phyloP scores from a whole-genome alignment of 2,113 vertebrate species.

The Arenaria interpres region DNA sequence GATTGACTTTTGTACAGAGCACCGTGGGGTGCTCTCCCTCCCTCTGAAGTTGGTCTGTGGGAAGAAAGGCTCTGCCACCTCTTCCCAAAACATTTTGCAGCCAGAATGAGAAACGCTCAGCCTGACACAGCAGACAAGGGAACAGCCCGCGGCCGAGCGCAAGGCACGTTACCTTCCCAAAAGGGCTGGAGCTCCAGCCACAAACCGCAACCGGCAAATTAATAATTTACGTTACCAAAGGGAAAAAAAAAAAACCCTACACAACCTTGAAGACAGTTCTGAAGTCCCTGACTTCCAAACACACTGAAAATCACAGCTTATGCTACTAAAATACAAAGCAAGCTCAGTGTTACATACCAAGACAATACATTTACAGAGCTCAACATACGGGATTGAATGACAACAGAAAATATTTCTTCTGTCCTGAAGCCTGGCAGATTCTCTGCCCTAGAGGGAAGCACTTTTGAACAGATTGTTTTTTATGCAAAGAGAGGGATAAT shows the following conservation, averaged over 20 bases:
- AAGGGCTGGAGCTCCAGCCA: not conserved
- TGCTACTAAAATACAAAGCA: not conserved
- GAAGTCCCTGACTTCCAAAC: not conserved
- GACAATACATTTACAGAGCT: not conserved
- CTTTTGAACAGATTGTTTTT: not conserved
- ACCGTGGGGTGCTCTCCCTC: not conserved
- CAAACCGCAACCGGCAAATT: not conserved
- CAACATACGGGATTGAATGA: not conserved
- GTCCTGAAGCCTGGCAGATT: not conserved
- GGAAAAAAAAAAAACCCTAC: not conserved
- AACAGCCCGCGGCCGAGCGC: not conserved
- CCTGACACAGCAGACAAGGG: not conserved
- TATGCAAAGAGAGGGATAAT: not conserved
- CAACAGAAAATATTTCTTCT: not conserved
- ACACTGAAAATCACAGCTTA: not conserved
- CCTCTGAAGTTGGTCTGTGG: not conserved
- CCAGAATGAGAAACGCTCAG: not conserved
- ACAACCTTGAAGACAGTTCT: not conserved
- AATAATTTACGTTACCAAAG: not conserved
- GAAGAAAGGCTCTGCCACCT: not conserved
- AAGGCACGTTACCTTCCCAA: not conserved
- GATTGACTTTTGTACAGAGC: not conserved
- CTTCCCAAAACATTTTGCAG: not conserved
- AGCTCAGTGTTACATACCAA: not conserved
- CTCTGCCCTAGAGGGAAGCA: not conserved